These are phyloP conservation scores for Emberiza fucata DNA, from an alignment of 2,113 vertebrate species.

Conservation along the genomic window DNA sequence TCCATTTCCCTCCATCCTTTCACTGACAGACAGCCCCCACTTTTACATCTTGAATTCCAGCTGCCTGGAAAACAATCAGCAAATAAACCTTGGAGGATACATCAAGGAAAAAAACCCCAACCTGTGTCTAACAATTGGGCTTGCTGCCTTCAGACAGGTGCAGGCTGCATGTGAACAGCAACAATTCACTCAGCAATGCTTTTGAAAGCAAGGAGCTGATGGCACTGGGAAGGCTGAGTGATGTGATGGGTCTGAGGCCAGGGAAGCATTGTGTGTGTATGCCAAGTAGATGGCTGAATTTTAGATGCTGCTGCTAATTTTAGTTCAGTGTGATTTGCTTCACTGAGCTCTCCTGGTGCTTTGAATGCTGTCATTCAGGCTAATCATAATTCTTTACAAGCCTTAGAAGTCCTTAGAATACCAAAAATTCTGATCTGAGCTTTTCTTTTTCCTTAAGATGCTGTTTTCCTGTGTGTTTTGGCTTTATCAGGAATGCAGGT, in stretches of 20 bases:
- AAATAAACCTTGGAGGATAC: neutral
- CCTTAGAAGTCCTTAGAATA: neutral
- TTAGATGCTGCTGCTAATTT: slow-evolving; percentile 40
- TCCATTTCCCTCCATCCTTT: neutral
- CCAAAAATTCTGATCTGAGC: neutral
- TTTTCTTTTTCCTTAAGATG: neutral
- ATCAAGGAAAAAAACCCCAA: neutral
- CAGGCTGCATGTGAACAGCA: neutral
- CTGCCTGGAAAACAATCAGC: neutral
- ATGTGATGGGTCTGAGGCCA: neutral
- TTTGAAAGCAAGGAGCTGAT: neutral
- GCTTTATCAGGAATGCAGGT: neutral
- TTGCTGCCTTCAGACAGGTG: slow-evolving; percentile 28
- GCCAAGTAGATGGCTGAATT: neutral
- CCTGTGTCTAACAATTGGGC: neutral
- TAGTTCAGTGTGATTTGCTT: slow-evolving; percentile 26
- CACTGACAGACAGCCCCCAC: neutral
- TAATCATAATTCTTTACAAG: neutral
- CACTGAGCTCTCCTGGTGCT: neutral
- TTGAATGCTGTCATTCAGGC: neutral
- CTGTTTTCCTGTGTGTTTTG: neutral
- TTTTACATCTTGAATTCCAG: neutral
- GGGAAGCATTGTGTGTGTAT: neutral
- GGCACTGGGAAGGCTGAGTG: neutral
- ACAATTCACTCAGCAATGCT: neutral